Percentiles rank a stretch among this genome's conserved stretches.
Conservation (phyloP, 1,140 invertebrate genomes). For the Euura saliciscinereae region DNA sequence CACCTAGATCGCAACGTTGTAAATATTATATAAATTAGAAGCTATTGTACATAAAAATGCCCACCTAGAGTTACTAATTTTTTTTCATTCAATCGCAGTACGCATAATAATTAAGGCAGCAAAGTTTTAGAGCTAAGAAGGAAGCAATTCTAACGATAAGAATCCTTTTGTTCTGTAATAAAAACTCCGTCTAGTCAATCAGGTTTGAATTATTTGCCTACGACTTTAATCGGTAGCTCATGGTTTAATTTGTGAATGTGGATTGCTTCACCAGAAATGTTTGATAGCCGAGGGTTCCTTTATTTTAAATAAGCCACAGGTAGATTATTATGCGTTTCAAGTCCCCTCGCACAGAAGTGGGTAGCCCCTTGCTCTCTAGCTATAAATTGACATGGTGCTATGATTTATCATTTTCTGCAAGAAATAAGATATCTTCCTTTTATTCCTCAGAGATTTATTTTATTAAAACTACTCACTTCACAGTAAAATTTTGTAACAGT, state of each 20-base stretch:
- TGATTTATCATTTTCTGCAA: no score
- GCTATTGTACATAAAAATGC: conserved; percentile 25
- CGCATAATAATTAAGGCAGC: not conserved
- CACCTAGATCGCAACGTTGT: not conserved
- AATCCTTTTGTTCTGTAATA: not conserved
- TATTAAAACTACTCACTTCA: no score
- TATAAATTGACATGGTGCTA: no score
- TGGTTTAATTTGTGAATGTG: no score
- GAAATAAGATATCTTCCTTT: no score
- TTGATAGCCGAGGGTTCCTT: no score
- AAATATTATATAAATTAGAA: conserved; percentile 6
- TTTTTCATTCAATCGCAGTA: not conserved
- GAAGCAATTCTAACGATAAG: not conserved
- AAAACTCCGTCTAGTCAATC: not conserved
- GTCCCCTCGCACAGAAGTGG: not conserved
- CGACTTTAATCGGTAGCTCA: not conserved
- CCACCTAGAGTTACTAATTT: conserved; percentile 17
- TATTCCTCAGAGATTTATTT: no score
- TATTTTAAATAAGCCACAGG: not conserved
- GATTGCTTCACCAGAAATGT: no score
- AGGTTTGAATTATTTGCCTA: not conserved
- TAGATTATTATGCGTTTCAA: not conserved
- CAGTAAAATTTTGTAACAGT: not conserved
- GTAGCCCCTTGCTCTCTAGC: not conserved
- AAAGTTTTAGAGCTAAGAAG: not conserved